Percentiles rank a stretch among this genome's conserved stretches.
Conservation (phyloP, 2,113 vertebrate genomes). For the Siphamia tubifer region DNA sequence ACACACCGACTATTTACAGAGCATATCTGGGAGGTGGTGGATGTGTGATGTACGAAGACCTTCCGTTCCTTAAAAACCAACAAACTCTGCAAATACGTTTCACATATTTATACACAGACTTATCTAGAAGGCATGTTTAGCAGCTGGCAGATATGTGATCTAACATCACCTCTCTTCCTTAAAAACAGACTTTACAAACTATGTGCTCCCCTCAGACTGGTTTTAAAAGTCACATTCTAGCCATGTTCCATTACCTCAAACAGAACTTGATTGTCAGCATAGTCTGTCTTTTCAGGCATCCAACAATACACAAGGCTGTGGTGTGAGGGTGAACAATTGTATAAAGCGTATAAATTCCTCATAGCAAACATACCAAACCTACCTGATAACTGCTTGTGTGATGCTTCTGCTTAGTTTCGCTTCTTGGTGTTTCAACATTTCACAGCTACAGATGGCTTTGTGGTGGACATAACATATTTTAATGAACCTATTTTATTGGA, state of each 20-base stretch:
- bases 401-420: not conserved
- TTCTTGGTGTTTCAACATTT: too few species aligned
- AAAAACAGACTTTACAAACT: not conserved
- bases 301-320: too few species aligned
- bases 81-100: not conserved
- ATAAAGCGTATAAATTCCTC: not conserved
- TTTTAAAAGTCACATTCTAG: not conserved
- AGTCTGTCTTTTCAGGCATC: not conserved
- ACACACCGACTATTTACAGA: not conserved
- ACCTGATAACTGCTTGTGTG: too few species aligned
- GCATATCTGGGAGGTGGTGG: not conserved
- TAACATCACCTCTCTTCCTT: not conserved
- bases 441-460: too few species aligned
- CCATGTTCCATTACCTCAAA: not conserved
- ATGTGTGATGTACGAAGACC: not conserved
- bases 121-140: not conserved
- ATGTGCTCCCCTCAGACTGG: not conserved
- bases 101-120: too few species aligned
- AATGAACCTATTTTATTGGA: not conserved
- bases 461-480: not conserved
- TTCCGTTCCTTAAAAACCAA: not conserved
- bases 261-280: slow-evolving; percentile 43
- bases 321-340: not conserved
- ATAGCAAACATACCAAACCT: not conserved
- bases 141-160: not conserved